Evolutionary conservation across 2,113 vertebrate species (phyloP).

Genomic region (Ancistrus triradiatus): DNA sequence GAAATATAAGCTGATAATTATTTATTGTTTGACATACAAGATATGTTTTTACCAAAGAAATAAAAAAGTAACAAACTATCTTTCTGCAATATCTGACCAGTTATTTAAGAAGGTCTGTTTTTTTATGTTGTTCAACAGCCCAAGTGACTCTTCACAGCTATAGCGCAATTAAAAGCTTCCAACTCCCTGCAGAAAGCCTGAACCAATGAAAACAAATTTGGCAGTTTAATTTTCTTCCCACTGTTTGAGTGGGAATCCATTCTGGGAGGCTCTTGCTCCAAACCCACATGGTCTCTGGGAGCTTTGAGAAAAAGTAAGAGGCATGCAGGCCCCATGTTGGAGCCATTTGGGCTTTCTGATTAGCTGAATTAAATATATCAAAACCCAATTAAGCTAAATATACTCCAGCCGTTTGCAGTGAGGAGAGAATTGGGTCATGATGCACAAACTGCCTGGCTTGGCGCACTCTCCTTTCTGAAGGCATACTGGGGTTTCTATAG

Average conservation of each 20-base stretch:
- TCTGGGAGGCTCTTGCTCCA: slow-evolving; percentile 51
- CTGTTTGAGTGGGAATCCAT: slow-evolving; percentile 67
- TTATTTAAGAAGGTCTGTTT: background rate
- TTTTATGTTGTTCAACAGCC: slow-evolving; percentile 59
- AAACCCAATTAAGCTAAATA: slow-evolving; percentile 73
- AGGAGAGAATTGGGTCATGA: slow-evolving; percentile 52
- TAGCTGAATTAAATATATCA: slow-evolving; percentile 72
- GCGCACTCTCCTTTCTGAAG: slow-evolving; percentile 45
- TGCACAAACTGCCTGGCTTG: slow-evolving; percentile 45
- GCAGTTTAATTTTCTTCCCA: slow-evolving; percentile 78
- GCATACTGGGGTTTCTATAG: slow-evolving; percentile 41
- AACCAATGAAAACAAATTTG: slow-evolving; percentile 79
- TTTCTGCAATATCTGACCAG: background rate
- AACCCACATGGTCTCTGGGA: slow-evolving; percentile 53
- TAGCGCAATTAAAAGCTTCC: slow-evolving; percentile 74
- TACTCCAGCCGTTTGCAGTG: slow-evolving; percentile 60
- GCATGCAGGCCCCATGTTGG: slow-evolving; percentile 55
- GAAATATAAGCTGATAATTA: too few species aligned
- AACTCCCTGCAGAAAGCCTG: slow-evolving; percentile 66
- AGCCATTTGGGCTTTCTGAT: slow-evolving; percentile 67
- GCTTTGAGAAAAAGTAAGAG: slow-evolving; percentile 51
- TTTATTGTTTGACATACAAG: too few species aligned
- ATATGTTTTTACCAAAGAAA: slow-evolving; percentile 19
- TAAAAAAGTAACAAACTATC: background rate
- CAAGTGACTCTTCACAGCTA: slow-evolving; percentile 65